phyloP scores from a whole-genome alignment of 2,888 invertebrate genomes.

The Xestia sexstrigata region DNA sequence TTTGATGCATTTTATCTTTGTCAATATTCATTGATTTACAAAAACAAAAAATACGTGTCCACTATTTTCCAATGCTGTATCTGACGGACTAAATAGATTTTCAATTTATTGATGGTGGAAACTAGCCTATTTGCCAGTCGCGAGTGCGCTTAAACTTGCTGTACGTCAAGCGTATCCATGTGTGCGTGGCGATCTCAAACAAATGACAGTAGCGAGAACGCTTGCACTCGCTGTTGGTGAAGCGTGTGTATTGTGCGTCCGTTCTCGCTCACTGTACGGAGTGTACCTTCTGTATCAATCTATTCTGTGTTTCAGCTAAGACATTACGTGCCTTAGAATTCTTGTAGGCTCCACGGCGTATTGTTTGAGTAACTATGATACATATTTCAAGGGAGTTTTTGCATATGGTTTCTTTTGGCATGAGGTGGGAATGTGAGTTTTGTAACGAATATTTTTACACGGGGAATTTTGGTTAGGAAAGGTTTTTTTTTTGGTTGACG shows the following conservation, averaged over 20 bases:
- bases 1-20: too few relatives aligned
- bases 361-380: slow-evolving; percentile 54
- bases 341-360: slow-evolving; percentile 54
- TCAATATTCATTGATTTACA: too few relatives aligned
- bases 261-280: neutral
- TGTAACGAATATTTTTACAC: neutral
- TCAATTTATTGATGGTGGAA: too few relatives aligned
- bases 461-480: neutral
- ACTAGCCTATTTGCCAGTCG: too few relatives aligned
- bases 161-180: neutral
- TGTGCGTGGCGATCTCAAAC: too few relatives aligned
- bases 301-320: slow-evolving; percentile 13
- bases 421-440: slow-evolving; percentile 2
- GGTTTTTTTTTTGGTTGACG: neutral
- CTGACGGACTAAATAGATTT: too few relatives aligned
- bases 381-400: slow-evolving; percentile 58
- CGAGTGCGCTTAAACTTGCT: neutral
- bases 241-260: neutral
- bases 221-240: neutral
- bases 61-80: too few relatives aligned
- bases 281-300: slow-evolving; percentile 19
- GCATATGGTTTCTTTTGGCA: slow-evolving; percentile 29
- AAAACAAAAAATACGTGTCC: too few relatives aligned
- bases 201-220: neutral
- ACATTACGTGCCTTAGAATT: slow-evolving; percentile 63